A percentile compares a stretch with the other conserved stretches of the same genome.
Evolutionary conservation across 2,797 vertebrate genomes (phyloP).

Genomic region (Oreochromis grahami): DNA sequence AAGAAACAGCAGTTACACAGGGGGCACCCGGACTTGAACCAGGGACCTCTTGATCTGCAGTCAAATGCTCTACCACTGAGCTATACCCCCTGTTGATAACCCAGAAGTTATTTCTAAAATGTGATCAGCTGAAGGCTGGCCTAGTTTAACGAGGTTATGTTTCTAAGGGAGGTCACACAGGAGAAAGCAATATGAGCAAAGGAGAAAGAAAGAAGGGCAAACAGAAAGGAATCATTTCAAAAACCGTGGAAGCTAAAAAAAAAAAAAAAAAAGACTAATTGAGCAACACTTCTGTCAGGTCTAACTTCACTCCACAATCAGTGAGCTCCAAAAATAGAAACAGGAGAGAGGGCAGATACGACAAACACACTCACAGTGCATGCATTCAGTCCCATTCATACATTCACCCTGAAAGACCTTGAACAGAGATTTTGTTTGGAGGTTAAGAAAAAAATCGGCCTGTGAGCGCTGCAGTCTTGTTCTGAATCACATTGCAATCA

Average conservation of each 20-base stretch:
- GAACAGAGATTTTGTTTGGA: neutral
- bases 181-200: neutral
- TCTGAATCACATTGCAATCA: slow-evolving; percentile 1
- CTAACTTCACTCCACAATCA: slow-evolving; percentile 48
- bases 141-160: neutral
- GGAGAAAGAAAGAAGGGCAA: neutral
- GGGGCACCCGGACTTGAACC: slow-evolving; percentile 63
- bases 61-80: slow-evolving; percentile 72
- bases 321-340: slow-evolving; percentile 57
- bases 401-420: neutral
- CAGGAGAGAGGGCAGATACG: neutral
- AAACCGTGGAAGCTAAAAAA: neutral
- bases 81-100: slow-evolving; percentile 27
- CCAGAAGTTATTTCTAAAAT: neutral
- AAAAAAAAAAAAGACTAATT: neutral
- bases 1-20: rapidly evolving
- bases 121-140: rapidly evolving
- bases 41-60: slow-evolving; percentile 69
- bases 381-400: slow-evolving; percentile 2
- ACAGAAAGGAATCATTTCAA: neutral
- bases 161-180: neutral
- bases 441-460: neutral
- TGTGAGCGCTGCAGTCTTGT: neutral
- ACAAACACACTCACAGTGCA: slow-evolving; percentile 6
- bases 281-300: slow-evolving; percentile 23